These are phyloP conservation scores for Brachyistius frenatus DNA, from an alignment of 2,113 vertebrate genomes.

Conservation along the genomic window DNA sequence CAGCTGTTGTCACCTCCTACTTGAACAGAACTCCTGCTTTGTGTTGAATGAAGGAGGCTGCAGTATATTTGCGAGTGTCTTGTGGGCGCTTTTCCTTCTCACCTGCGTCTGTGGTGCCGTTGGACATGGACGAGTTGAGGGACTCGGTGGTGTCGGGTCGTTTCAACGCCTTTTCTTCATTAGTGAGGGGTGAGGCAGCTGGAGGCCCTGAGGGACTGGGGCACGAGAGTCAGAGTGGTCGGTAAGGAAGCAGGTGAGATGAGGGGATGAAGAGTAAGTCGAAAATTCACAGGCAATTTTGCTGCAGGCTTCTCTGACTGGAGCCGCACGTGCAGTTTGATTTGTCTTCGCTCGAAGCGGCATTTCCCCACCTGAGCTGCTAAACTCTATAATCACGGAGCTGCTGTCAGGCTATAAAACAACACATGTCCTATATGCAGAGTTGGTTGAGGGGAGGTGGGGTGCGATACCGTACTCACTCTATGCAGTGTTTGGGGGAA, in stretches of 20 bases:
- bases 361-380: constrained; percentile 1
- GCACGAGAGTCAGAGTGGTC: not conserved
- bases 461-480: constrained; percentile 79
- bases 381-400: not conserved
- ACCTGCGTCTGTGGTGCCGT: constrained; percentile 97
- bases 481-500: constrained; percentile 93
- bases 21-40: not conserved
- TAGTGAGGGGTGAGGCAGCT: constrained; percentile 85
- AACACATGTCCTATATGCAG: not conserved
- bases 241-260: constrained; percentile 39
- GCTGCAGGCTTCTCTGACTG: not conserved
- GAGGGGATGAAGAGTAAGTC: not conserved
- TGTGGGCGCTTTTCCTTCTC: not conserved
- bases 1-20: not conserved
- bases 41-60: not conserved
- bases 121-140: constrained; percentile 96
- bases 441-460: not conserved
- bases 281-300: constrained; percentile 1
- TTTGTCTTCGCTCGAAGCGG: constrained; percentile 1
- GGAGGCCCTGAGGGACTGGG: constrained; percentile 89
- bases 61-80: not conserved
- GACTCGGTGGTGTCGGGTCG: constrained; percentile 95
- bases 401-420: not conserved
- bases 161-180: constrained; percentile 89
- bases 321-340: not conserved